Evolutionary conservation across 2,888 invertebrate genomes (phyloP).

Genomic region (Calliopum simillimum): DNA sequence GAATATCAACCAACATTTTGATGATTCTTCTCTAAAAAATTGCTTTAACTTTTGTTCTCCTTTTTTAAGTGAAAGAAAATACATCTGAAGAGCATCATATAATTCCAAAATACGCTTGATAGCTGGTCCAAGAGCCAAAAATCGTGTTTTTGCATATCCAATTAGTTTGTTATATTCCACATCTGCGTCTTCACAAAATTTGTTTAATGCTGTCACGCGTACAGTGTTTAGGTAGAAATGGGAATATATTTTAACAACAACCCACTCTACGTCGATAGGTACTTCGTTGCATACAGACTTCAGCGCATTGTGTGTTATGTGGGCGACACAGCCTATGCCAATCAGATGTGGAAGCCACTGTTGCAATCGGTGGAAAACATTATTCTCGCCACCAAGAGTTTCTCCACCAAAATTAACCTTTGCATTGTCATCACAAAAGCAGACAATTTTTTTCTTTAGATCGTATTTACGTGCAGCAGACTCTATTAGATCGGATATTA

Average conservation of each 20-base stretch:
- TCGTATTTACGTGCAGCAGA: constrained; percentile 25
- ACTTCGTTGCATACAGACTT: constrained; percentile 36
- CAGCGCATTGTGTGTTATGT: constrained; percentile 39
- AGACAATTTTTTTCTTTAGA: constrained; percentile 34
- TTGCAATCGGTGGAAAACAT: constrained; percentile 34
- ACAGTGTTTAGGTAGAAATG: constrained; percentile 39
- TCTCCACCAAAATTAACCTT: constrained; percentile 40
- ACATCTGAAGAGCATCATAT: constrained; percentile 23
- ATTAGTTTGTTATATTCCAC: constrained; percentile 37
- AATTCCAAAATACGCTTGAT: constrained; percentile 36
- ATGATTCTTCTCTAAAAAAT: constrained; percentile 25
- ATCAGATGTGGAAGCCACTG: constrained; percentile 32
- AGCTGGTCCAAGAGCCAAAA: constrained; percentile 36
- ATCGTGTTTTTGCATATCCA: constrained; percentile 40
- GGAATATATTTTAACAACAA: constrained; percentile 42
- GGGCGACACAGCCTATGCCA: constrained; percentile 39
- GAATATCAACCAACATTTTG: constrained; percentile 26
- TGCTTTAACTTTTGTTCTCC: constrained; percentile 23
- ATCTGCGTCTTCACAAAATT: constrained; percentile 34
- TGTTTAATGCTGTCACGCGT: constrained; percentile 36
- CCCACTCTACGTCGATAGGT: constrained; percentile 36
- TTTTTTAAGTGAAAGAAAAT: constrained; percentile 20
- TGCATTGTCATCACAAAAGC: constrained; percentile 35
- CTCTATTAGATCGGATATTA: constrained; percentile 32
- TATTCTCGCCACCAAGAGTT: constrained; percentile 37